A percentile compares a stretch with the other conserved stretches of the same genome.
Conservation (phyloP, 1,140 invertebrate genomes). For the Batillaria attramentaria region DNA sequence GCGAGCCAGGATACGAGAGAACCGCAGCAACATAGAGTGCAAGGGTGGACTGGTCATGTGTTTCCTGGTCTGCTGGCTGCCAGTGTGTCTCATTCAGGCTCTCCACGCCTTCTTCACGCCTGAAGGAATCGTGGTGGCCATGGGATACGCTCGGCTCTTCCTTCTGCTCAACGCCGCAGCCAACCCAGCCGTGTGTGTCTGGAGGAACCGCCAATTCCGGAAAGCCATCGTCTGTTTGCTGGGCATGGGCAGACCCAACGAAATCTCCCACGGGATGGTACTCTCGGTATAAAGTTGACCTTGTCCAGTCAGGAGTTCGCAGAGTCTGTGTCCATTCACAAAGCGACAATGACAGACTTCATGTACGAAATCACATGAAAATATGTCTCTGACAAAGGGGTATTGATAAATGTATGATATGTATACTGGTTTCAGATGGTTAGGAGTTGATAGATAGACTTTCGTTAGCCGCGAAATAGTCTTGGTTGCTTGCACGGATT, state of each 20-base stretch:
- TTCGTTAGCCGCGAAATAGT: no score
- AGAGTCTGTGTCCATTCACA: no score
- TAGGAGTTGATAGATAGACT: no score
- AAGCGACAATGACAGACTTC: no score
- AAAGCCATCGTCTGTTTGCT: neutral
- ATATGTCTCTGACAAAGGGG: no score
- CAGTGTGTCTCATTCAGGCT: neutral
- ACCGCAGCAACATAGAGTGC: neutral
- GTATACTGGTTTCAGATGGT: no score
- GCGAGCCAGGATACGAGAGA: neutral
- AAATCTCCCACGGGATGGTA: neutral
- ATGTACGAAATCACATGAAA: no score
- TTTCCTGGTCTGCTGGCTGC: conserved; percentile 2
- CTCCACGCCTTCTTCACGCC: neutral
- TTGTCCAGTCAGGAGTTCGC: no score
- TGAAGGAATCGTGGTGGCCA: neutral
- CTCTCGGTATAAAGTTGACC: neutral
- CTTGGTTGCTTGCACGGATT: no score
- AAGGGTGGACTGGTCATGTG: neutral
- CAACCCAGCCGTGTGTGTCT: neutral
- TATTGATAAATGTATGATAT: no score
- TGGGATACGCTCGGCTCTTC: neutral
- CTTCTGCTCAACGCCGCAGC: neutral
- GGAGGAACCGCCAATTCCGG: neutral
- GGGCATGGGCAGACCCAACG: neutral